Percentiles rank a stretch among this genome's conserved stretches.
phyloP scores from a whole-genome alignment of 1,140 invertebrate species.

The Nasonia longicornis region DNA sequence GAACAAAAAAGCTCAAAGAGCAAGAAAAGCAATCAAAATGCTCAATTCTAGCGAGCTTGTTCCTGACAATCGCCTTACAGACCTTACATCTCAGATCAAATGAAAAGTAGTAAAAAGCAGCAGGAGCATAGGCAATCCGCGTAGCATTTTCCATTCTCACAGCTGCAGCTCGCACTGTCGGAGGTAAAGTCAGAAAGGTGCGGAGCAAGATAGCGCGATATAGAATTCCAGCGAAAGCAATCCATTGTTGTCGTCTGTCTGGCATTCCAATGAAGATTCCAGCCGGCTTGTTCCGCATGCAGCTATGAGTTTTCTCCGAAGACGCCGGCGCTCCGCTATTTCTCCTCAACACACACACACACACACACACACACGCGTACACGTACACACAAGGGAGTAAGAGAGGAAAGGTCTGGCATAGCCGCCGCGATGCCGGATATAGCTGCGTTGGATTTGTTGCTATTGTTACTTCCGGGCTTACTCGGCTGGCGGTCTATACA shows the following conservation, averaged over 20 bases:
- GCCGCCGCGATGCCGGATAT: conserved; percentile 40
- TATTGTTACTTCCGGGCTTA: conserved; percentile 55
- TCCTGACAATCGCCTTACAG: background rate
- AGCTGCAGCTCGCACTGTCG: background rate
- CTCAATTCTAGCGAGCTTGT: too few relatives aligned
- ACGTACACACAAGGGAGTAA: background rate
- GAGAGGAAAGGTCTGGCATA: background rate
- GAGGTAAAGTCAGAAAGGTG: conserved; percentile 34
- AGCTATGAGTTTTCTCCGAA: conserved; percentile 52
- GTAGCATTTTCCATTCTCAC: conserved; percentile 31
- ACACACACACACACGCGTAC: conserved; percentile 27
- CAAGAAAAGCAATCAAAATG: too few relatives aligned
- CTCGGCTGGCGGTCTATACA: conserved; percentile 43
- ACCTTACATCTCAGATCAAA: background rate
- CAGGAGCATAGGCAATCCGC: conserved; percentile 33
- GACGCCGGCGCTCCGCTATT: conserved; percentile 42
- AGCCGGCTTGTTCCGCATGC: conserved; percentile 55
- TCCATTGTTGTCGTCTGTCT: conserved; percentile 58
- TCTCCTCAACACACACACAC: conserved; percentile 33
- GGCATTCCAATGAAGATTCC: conserved; percentile 60
- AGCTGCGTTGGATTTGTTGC: conserved; percentile 52
- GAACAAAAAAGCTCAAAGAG: too few relatives aligned
- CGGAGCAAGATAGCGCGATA: conserved; percentile 18
- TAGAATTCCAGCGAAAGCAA: conserved; percentile 56
- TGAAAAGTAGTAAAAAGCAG: conserved; percentile 22